phyloP scores from a whole-genome alignment of 2,113 vertebrate genomes.

The Plestiodon gilberti region DNA sequence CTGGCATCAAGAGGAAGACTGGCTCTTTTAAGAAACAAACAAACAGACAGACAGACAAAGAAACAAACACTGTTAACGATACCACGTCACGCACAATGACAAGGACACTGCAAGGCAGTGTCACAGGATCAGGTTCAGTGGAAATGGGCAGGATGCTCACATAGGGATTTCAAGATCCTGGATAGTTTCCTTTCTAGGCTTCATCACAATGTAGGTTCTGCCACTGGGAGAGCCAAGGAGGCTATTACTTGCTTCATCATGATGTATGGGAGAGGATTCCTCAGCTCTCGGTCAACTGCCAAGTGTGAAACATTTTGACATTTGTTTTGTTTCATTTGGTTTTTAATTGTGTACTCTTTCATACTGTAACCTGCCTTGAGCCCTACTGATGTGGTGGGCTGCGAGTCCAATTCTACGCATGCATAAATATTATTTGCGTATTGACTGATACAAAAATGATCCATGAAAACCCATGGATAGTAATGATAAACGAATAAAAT shows the following conservation, averaged over 20 bases:
- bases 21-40: background rate
- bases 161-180: background rate
- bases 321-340: background rate
- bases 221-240: background rate
- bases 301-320: background rate
- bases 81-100: too few relatives aligned
- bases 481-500: conserved; percentile 31
- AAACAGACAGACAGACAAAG: too few relatives aligned
- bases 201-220: background rate
- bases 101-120: background rate
- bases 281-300: background rate
- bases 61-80: too few relatives aligned
- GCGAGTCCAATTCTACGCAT: background rate
- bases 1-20: background rate
- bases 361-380: background rate
- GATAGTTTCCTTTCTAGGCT: background rate
- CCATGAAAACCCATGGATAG: background rate
- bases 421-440: background rate
- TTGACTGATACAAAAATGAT: background rate
- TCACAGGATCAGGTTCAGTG: background rate
- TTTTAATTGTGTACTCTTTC: background rate
- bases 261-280: background rate
- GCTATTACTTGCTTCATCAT: background rate
- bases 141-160: background rate
- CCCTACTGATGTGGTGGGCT: background rate